These are phyloP conservation scores for Rhinoptilus africanus DNA, from an alignment of 2,113 vertebrate genomes.

Conservation along the genomic window DNA sequence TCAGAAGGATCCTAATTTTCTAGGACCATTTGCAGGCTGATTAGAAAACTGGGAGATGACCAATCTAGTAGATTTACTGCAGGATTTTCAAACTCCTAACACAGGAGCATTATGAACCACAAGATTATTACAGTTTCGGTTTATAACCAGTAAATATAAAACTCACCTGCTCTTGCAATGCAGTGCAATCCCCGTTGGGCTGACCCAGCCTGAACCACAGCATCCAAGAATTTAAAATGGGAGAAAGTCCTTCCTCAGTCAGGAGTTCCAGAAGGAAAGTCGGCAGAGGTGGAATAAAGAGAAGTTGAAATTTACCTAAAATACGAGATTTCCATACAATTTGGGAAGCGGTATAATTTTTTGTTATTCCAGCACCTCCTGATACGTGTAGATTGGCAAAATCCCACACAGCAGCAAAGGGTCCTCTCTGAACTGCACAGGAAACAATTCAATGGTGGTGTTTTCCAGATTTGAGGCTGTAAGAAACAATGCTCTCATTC, in stretches of 20 bases:
- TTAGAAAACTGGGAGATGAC: not conserved
- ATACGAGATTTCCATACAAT: fast-evolving
- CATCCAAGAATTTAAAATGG: not conserved
- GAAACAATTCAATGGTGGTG: not conserved
- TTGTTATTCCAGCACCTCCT: not conserved
- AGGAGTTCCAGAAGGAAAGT: not conserved
- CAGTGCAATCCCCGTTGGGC: not conserved
- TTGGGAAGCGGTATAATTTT: not conserved
- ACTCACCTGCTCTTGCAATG: not conserved
- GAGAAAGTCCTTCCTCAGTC: not conserved
- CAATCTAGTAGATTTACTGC: not conserved
- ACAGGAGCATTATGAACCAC: not conserved
- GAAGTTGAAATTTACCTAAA: not conserved
- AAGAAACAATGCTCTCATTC: not conserved
- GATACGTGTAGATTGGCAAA: not conserved
- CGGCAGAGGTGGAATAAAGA: fast-evolving
- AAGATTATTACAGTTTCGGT: not conserved
- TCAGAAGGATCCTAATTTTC: not conserved
- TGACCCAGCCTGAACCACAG: not conserved
- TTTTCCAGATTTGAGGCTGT: not conserved
- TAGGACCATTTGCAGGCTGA: not conserved
- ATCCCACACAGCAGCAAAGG: not conserved
- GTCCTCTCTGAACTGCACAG: not conserved
- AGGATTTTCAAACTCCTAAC: not conserved
- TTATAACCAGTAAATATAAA: not conserved